These are phyloP conservation scores for Ips typographus DNA, from an alignment of 1,140 invertebrate genomes.

Conservation along the genomic window DNA sequence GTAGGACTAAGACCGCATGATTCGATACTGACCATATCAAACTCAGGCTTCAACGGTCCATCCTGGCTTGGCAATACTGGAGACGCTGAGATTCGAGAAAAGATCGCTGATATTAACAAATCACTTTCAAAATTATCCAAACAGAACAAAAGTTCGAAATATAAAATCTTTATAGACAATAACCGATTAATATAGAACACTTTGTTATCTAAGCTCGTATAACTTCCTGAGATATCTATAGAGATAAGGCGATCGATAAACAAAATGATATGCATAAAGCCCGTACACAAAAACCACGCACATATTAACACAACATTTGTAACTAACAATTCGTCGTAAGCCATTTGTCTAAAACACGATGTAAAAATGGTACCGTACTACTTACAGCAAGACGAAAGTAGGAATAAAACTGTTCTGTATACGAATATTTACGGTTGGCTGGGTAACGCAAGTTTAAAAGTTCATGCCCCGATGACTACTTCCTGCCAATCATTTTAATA, in stretches of 20 bases:
- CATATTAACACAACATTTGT: constrained; percentile 25
- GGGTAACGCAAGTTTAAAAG: constrained; percentile 24
- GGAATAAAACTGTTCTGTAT: constrained; percentile 9
- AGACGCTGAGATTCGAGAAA: background rate
- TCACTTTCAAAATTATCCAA: constrained; percentile 36
- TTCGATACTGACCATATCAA: constrained; percentile 47
- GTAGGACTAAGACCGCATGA: constrained; percentile 44
- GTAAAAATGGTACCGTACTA: constrained; percentile 3
- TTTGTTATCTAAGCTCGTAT: constrained; percentile 14
- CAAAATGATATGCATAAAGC: constrained; percentile 28
- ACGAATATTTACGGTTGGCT: constrained; percentile 14
- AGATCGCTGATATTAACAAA: constrained; percentile 18
- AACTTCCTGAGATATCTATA: constrained; percentile 18
- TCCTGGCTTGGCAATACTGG: constrained; percentile 42
- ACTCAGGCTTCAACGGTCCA: constrained; percentile 39
- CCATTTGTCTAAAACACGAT: constrained; percentile 12
- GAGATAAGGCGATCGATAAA: constrained; percentile 39
- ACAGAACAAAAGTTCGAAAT: constrained; percentile 26
- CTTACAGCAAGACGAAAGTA: constrained; percentile 21
- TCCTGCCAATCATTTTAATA: background rate
- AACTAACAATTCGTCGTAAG: constrained; percentile 7
- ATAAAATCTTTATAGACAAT: constrained; percentile 24
- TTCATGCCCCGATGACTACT: constrained; percentile 24
- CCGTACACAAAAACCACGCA: constrained; percentile 29
- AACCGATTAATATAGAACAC: constrained; percentile 3